A percentile compares a stretch with the other conserved stretches of the same genome.
These are phyloP conservation scores for Mesochorus sp. DNA, from an alignment of 2,888 invertebrate genomes.

Conservation along the genomic window DNA sequence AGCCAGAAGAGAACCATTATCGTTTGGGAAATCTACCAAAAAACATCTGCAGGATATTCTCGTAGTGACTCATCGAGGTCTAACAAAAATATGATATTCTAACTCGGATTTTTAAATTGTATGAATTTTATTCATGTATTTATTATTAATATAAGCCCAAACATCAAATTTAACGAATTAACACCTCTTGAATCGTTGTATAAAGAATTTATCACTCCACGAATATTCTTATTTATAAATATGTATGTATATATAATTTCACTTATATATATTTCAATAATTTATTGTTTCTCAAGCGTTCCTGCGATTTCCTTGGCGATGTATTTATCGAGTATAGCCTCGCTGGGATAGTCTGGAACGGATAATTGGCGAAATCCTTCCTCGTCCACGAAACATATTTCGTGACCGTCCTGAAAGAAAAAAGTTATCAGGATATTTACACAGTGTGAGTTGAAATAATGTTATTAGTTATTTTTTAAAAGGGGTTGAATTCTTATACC, in stretches of 20 bases:
- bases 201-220: neutral
- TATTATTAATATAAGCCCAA: conserved; percentile 18
- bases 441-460: no score
- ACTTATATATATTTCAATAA: neutral
- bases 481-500: no score
- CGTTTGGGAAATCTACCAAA: no score
- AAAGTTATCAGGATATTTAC: no score
- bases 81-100: no score
- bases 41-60: no score
- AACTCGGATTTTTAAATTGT: no score
- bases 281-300: conserved; percentile 38
- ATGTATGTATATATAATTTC: neutral
- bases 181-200: conserved; percentile 12
- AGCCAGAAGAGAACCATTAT: neutral
- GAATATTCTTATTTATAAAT: no score
- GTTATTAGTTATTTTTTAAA: no score
- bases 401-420: conserved; percentile 91
- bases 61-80: no score
- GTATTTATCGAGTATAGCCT: conserved; percentile 89
- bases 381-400: conserved; percentile 99
- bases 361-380: conserved; percentile 96
- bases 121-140: conserved; percentile 44
- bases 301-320: conserved; percentile 86
- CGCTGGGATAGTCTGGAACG: conserved; percentile 91
- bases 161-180: conserved; percentile 17